These are phyloP conservation scores for Rhadina sibilatrix DNA, from an alignment of 2,113 vertebrate genomes.

Conservation along the genomic window DNA sequence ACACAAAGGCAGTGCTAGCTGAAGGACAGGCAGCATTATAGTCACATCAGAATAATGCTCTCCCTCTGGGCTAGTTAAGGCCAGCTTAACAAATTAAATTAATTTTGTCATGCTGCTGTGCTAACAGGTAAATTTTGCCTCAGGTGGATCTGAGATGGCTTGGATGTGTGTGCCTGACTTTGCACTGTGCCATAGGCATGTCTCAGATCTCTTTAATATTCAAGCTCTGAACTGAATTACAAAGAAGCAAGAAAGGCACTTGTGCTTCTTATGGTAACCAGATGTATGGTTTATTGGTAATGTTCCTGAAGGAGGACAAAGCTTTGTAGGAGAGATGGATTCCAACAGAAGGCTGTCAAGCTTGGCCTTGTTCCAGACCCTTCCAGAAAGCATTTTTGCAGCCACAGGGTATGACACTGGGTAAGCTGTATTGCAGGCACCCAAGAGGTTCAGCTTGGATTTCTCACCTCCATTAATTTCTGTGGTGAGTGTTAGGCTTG, in stretches of 20 bases:
- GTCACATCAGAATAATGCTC: accelerated
- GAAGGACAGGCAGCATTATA: background rate
- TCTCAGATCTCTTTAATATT: background rate
- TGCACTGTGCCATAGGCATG: background rate
- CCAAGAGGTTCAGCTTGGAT: background rate
- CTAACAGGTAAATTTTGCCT: background rate
- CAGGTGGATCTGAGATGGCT: background rate
- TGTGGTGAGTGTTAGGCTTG: background rate
- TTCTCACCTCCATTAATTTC: background rate
- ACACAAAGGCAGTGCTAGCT: accelerated
- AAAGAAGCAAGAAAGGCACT: background rate
- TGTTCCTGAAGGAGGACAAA: background rate
- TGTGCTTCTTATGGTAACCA: background rate
- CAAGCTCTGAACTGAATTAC: background rate
- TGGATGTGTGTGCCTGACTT: background rate
- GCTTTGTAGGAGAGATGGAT: background rate
- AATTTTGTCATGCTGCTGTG: background rate
- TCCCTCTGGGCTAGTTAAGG: background rate
- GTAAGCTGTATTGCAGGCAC: background rate
- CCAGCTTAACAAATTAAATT: background rate
- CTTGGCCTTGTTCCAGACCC: background rate
- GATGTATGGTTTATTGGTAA: background rate
- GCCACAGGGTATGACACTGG: background rate
- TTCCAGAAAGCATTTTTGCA: background rate
- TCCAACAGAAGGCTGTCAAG: background rate